Percentiles rank a stretch among this genome's conserved stretches.
Conservation (phyloP, 1,140 invertebrate genomes). For the Dreissena rostriformis region DNA sequence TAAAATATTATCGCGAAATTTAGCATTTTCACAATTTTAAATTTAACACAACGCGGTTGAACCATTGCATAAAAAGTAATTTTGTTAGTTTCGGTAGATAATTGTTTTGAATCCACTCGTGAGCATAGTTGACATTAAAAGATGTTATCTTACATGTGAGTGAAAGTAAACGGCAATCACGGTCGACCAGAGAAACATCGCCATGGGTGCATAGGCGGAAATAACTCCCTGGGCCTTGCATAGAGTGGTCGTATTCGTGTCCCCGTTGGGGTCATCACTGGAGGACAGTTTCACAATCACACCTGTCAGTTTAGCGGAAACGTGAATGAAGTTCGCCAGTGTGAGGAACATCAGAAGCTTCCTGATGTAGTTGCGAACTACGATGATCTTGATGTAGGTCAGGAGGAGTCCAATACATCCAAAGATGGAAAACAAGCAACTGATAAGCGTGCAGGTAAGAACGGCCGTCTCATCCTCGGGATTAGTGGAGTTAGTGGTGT, state of each 20-base stretch:
- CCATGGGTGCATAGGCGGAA: neutral
- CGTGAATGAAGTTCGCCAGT: neutral
- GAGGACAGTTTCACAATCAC: neutral
- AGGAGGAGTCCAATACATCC: neutral
- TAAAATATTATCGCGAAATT: too few relatives aligned
- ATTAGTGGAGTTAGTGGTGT: too few relatives aligned
- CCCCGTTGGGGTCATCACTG: neutral
- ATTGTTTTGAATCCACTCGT: too few relatives aligned
- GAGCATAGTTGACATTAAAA: neutral
- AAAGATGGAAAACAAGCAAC: neutral
- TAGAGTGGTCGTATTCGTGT: neutral
- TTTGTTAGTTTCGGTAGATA: too few relatives aligned
- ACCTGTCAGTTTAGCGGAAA: neutral
- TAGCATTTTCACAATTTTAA: too few relatives aligned
- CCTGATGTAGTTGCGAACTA: neutral
- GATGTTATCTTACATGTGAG: neutral
- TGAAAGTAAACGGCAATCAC: neutral
- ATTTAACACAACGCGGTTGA: too few relatives aligned
- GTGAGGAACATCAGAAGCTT: neutral
- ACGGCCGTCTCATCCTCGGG: neutral
- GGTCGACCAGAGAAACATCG: neutral
- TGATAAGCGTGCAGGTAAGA: neutral
- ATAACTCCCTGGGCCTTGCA: neutral
- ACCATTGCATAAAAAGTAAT: too few relatives aligned
- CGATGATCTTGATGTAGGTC: neutral